Evolutionary conservation across 2,888 invertebrate species (phyloP).

Genomic region (Pimpla rufipes): DNA sequence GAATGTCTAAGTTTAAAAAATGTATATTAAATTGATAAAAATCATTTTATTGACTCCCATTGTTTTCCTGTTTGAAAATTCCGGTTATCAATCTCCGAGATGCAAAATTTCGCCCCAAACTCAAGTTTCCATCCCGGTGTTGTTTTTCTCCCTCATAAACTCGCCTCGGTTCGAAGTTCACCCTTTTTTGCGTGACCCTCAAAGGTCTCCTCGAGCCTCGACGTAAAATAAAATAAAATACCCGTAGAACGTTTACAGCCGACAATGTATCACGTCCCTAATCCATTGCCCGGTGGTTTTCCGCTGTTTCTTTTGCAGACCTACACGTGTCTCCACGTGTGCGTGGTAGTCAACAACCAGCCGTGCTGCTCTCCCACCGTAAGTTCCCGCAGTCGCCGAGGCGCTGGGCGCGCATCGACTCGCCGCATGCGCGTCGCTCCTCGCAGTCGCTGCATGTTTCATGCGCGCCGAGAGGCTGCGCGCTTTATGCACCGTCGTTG

Average conservation of each 20-base stretch:
- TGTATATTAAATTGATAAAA: too few relatives aligned
- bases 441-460: slow-evolving; percentile 36
- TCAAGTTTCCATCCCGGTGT: too few relatives aligned
- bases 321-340: slow-evolving; percentile 96
- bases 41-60: too few relatives aligned
- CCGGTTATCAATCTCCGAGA: too few relatives aligned
- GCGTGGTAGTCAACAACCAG: slow-evolving; percentile 93
- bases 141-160: too few relatives aligned
- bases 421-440: slow-evolving; percentile 34
- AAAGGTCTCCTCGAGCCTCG: too few relatives aligned
- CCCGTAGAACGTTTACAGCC: slow-evolving; percentile 9
- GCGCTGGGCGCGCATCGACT: neutral
- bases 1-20: too few relatives aligned
- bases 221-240: neutral
- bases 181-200: too few relatives aligned
- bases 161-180: too few relatives aligned
- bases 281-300: slow-evolving; percentile 75
- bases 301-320: slow-evolving; percentile 88
- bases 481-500: slow-evolving; percentile 51
- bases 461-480: slow-evolving; percentile 2
- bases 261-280: slow-evolving; percentile 34
- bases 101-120: too few relatives aligned
- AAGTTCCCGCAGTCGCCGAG: slow-evolving; percentile 85
- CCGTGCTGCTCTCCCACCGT: slow-evolving; percentile 93
- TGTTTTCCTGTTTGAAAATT: too few relatives aligned